These are phyloP conservation scores for Pseudorhiza aurosa DNA, from an alignment of 30 jellyfish, hydroid and myxozoan species.

Conservation along the genomic window DNA sequence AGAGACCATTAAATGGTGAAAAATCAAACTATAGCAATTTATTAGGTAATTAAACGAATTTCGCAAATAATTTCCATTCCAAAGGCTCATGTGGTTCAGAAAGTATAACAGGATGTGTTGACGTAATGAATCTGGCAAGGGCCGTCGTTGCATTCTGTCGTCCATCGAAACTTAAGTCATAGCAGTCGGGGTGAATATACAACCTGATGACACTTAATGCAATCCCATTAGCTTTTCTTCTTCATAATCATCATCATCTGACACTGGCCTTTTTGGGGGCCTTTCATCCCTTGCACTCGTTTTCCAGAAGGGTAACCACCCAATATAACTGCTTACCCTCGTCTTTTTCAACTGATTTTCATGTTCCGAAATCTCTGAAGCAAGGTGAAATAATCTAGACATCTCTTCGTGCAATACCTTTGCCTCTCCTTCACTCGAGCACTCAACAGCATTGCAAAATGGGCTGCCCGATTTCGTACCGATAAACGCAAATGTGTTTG, in stretches of 20 bases:
- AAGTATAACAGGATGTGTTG: no score
- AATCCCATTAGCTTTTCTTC: constrained; percentile 14
- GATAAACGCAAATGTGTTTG: constrained; percentile 15
- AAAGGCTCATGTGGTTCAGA: no score
- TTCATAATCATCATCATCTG: background rate
- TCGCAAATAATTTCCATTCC: no score
- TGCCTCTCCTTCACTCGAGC: constrained; percentile 23
- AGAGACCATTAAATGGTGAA: no score
- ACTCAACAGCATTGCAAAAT: constrained; percentile 14
- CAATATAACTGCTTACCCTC: background rate
- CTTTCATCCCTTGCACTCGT: background rate
- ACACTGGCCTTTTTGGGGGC: background rate
- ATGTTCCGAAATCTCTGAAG: background rate
- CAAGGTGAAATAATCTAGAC: background rate
- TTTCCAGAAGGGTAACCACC: background rate
- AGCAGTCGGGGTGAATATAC: no score
- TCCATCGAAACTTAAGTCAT: no score
- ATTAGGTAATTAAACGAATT: no score
- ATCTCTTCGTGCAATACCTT: background rate
- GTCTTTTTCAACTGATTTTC: background rate
- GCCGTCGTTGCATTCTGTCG: no score
- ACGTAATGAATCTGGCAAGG: no score
- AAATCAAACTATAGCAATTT: no score
- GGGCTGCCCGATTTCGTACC: background rate
- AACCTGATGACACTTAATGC: no score